Percentiles rank a stretch among this genome's conserved stretches.
Conservation (phyloP, 2,888 invertebrate genomes). For the Pseudolycoriella hygida region DNA sequence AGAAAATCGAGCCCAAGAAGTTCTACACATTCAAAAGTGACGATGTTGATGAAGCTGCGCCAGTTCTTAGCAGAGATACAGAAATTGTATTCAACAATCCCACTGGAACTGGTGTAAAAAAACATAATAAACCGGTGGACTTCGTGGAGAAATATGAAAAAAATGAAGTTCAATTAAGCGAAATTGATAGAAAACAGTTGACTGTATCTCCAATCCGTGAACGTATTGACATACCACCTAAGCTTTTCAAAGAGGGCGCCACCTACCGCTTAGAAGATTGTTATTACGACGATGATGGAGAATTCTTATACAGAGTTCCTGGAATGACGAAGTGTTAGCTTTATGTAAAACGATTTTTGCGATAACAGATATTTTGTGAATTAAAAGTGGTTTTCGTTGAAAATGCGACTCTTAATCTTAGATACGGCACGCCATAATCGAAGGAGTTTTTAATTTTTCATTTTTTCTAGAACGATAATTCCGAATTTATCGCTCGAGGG, state of each 20-base stretch:
- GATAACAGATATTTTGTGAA: no score
- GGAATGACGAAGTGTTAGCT: conserved; percentile 32
- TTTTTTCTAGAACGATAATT: no score
- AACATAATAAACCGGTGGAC: no score
- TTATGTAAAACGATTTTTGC: no score
- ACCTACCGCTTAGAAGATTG: conserved; percentile 61
- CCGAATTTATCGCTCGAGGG: no score
- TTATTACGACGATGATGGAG: conserved; percentile 65
- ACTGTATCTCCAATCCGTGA: conserved; percentile 31
- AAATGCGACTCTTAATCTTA: no score
- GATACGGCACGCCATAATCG: no score
- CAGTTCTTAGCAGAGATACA: background rate
- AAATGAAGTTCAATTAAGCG: background rate
- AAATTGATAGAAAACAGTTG: conserved; percentile 19
- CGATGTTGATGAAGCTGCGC: background rate
- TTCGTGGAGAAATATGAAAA: no score
- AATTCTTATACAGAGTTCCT: conserved; percentile 60
- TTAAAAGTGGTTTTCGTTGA: no score
- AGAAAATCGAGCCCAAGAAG: background rate
- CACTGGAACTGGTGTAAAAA: background rate
- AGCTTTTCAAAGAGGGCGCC: conserved; percentile 39
- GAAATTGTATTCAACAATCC: background rate
- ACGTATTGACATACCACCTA: conserved; percentile 50
- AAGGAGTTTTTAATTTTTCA: no score
- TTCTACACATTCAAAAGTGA: background rate